Base-by-base conservation (phyloP, 2,888 invertebrate species). In the Trichopria drosophilae region DNA sequence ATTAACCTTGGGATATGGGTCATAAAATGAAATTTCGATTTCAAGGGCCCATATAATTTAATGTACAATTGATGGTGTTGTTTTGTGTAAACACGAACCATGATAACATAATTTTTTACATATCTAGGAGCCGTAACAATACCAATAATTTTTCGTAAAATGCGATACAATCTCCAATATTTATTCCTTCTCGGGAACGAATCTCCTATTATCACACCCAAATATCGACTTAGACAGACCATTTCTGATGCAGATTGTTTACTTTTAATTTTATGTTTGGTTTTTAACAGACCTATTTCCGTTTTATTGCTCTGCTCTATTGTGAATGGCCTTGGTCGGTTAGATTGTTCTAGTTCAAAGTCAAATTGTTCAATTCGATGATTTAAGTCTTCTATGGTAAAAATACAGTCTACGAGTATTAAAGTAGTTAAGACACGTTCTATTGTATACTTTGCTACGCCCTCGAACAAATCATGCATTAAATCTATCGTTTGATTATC, bases 161-260 rank as follows among this genome's bases (percentile, higher is more conserved):
- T 4, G 10, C 6, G 7, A 13, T 35, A 35, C 4, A 35, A 6
- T n/a, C 19, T 13, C 35, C 35, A 35, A 35, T 13, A 12, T 5
- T 9, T 19, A 10, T 13, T 35, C 4, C n/a, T 19, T 35, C 4
- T 19, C 4, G 15, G 16, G 4, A 35, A 7, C 4, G 19, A 13
- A 13, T 35, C 35, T n/a, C 35, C 35, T 6, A 35, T 35, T n/a
- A 35, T 35, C 6, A 35, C 10, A 4, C 35, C 18, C n/a, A 35
- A 19, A 13, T 35, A 35, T 35, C 35, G 6, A 5, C 7, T 12
- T 4, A 35, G 15, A 35, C 35, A 35, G 18, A 35, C 7, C 35
- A 35, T 35, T 12, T 35, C 15, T 5, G 35, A 6, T n/a, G 35
- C 15, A 4, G 35, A 35, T 18, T 35, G 35, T 16, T 18, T 13